Evolutionary conservation across 2,797 vertebrate genomes (phyloP), one percentile per base, ranked within the genome.

Genomic region (Rhabdomys pumilio): DNA sequence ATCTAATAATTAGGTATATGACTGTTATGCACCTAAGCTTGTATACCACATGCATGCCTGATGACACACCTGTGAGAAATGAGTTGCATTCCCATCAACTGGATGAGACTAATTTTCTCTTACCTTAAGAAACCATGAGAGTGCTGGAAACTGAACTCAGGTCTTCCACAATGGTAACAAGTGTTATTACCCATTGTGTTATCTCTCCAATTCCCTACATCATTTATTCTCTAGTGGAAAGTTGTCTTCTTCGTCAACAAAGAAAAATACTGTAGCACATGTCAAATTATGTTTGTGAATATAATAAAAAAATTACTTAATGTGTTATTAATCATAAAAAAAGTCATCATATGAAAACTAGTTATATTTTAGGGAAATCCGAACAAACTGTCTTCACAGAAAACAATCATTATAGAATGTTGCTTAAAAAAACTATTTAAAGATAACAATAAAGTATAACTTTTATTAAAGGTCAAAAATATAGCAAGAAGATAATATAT

Each of bases 341-440:
- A 3, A 85, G 20, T 95, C 20, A 89, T 89, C 85, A 93, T 55
- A n/a, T 47, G 6, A 63, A 83, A 57, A 73, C 9, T 65, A 29
- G 63, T 65, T 65, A 65, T 65, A 26, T 13, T 31, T 65, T 65
- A 65, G 63, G 12, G 0, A 65, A 65, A 31, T 65, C 63, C n/a
- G 38, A 38, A 10, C 19, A 72, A 80, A 47, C 5, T 90, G 24
- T 34, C 50, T 90, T 91, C 26, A 82, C 77, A 17, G 34, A 75
- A 69, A 14, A 72, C 8, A 65, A n/a, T 57, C 10, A 7, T 95
- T 90, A 19, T 3, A 73, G 41, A 20, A 92, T 75, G 38, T 80
- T 80, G 19, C n/a, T 50, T 44, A 44, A 95, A 75, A 90, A 93
- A 87, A 47, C 14, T 90, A n/a, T 83, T 95, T 92, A 83, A 82